phyloP scores from a whole-genome alignment of 2,113 vertebrate species.

The Coptodon bakossiorum region DNA sequence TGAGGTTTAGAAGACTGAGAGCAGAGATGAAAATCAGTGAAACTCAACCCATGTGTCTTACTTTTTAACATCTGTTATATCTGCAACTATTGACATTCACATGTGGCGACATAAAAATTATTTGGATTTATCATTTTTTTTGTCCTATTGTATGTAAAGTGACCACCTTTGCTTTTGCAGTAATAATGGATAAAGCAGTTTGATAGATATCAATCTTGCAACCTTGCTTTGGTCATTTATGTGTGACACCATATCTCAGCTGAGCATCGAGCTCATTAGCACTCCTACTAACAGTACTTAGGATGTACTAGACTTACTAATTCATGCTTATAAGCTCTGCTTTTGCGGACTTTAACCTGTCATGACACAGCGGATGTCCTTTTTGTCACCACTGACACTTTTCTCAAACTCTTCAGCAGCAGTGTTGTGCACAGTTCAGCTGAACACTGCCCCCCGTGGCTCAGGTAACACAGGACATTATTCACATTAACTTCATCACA shows the following conservation, averaged over 20 bases:
- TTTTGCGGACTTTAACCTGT: not conserved
- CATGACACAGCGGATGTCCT: accelerated
- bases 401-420: not conserved
- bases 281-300: not conserved
- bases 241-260: not conserved
- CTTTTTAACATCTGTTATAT: not conserved
- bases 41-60: not conserved
- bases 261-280: not conserved
- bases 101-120: not conserved
- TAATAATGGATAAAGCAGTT: not conserved
- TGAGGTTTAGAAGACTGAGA: not conserved
- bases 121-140: accelerated
- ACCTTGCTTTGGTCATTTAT: not conserved
- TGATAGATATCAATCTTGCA: not conserved
- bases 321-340: not conserved
- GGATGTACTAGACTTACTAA: not conserved
- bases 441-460: not conserved
- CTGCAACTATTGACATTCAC: not conserved
- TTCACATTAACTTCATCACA: not conserved
- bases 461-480: not conserved
- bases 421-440: not conserved
- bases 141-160: not conserved
- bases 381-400: not conserved
- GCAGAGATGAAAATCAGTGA: not conserved
- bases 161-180: accelerated